Evolutionary conservation across 2,888 invertebrate species (phyloP).

Genomic region (Calliopum simillimum): DNA sequence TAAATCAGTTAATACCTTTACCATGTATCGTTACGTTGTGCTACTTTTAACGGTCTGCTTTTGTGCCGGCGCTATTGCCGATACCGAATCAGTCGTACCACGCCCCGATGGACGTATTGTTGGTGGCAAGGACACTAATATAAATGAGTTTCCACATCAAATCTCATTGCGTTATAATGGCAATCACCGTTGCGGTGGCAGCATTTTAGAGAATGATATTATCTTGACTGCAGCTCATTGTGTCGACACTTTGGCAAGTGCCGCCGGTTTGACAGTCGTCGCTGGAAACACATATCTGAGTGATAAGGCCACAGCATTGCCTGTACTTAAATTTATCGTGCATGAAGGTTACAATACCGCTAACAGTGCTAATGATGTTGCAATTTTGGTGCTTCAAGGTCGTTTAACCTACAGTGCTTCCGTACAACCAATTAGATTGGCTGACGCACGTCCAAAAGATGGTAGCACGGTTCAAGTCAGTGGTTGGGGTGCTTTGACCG

Average conservation of each 20-base stretch:
- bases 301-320: slow-evolving; percentile 54
- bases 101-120: slow-evolving; percentile 58
- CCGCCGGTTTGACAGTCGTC: slow-evolving; percentile 49
- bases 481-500: slow-evolving; percentile 59
- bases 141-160: slow-evolving; percentile 54
- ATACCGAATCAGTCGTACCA: slow-evolving; percentile 39
- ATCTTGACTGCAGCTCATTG: slow-evolving; percentile 59
- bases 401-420: slow-evolving; percentile 68
- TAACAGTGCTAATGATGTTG: slow-evolving; percentile 72
- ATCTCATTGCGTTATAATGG: slow-evolving; percentile 57
- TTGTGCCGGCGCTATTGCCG: slow-evolving; percentile 23
- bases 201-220: slow-evolving; percentile 47
- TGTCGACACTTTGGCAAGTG: slow-evolving; percentile 40
- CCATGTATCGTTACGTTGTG: slow-evolving; percentile 33
- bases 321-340: slow-evolving; percentile 69
- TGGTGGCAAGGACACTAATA: slow-evolving; percentile 49
- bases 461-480: slow-evolving; percentile 50
- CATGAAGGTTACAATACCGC: slow-evolving; percentile 71
- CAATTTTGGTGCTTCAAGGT: slow-evolving; percentile 70
- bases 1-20: neutral
- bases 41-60: slow-evolving; percentile 18
- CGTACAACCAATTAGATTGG: slow-evolving; percentile 72
- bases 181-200: slow-evolving; percentile 59
- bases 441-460: slow-evolving; percentile 62
- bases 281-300: slow-evolving; percentile 52